Evolutionary conservation across 2,797 vertebrate species (phyloP).

Genomic region (Parambassis ranga): DNA sequence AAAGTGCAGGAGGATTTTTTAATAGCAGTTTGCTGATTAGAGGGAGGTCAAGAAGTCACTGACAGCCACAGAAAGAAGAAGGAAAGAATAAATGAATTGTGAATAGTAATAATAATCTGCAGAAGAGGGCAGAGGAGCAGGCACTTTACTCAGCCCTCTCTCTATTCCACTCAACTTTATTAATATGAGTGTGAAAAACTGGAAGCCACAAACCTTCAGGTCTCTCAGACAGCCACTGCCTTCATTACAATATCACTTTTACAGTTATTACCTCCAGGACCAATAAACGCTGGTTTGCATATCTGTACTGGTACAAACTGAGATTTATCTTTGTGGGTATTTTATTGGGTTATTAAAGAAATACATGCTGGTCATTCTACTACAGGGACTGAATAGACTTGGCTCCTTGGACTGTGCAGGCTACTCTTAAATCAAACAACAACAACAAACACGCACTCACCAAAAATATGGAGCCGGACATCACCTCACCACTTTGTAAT

Average conservation of each 20-base stretch:
- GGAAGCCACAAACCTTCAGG: conserved; percentile 11
- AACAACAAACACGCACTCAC: conserved; percentile 1
- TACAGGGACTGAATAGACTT: conserved; percentile 7
- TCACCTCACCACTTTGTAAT: not conserved
- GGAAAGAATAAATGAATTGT: conserved; percentile 9
- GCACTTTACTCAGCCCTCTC: not conserved
- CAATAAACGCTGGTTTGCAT: conserved; percentile 34
- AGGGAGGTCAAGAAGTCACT: conserved; percentile 17
- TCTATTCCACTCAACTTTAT: conserved; percentile 46
- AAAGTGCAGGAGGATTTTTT: not conserved
- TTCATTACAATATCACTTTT: conserved; percentile 53
- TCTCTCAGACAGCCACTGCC: conserved; percentile 12
- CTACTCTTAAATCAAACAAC: conserved; percentile 11
- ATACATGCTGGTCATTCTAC: conserved; percentile 18
- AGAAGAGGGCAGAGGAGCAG: not conserved
- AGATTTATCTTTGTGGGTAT: conserved; percentile 7
- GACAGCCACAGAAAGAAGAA: not conserved
- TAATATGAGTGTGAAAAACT: conserved; percentile 41
- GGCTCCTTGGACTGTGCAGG: not conserved
- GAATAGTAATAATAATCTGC: conserved; percentile 39
- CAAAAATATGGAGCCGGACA: not conserved
- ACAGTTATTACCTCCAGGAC: conserved; percentile 45
- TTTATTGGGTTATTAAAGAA: conserved; percentile 43
- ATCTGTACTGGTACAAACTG: not conserved
- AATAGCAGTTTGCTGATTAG: conserved; percentile 18